Base-by-base conservation (phyloP, 2,888 invertebrate species). In the Amphipoea lucens region DNA sequence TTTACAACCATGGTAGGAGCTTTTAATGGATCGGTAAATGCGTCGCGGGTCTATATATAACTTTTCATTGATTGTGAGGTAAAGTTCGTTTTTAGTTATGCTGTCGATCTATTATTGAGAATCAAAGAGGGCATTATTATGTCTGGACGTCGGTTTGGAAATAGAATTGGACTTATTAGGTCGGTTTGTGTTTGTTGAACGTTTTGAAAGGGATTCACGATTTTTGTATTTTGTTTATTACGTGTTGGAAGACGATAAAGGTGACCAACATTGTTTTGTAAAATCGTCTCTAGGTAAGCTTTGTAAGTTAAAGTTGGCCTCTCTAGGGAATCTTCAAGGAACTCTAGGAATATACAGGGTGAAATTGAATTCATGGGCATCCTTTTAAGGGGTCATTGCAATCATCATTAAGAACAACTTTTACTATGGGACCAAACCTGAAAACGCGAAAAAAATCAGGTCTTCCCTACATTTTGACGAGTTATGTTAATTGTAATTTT, bases 21-120 rank as follows among this genome's bases (percentile, higher is more conserved):
- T 86, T 90, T 88, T 91, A 91, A 90, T 91, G 93, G 91, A 89
- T 90, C 89, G 82, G 84, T 88, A 87, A 88, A 90, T 78, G 89
- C 87, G 85, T 87, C 63, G 77, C 76, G 76, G 67, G 85, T 78
- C 91, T 90, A 89, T 88, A 90, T 90, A 87, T 91, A 88, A 84
- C 83, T 74, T 86, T 90, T 90, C 89, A 89, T 90, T 90, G 91
- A 90, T 89, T 83, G 63, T 62, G 76, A 81, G 70, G 81, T 84
- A 85, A 88, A 82, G 78, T 79, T 80, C 69, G 60, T 65, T 81
- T 82, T 81, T 80, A 66, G 77, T 83, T 81, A 78, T 77, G 57
- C 75, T 73, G 74, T 67, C 79, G 60, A 82, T 85, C 74, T 78
- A 62, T 70, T 82, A 76, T 72, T 76, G 79, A 57, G 74, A 76